Percentiles rank a stretch among this genome's conserved stretches.
Evolutionary conservation across 2,113 vertebrate species (phyloP).

Genomic region (Melanotaenia duboulayi): DNA sequence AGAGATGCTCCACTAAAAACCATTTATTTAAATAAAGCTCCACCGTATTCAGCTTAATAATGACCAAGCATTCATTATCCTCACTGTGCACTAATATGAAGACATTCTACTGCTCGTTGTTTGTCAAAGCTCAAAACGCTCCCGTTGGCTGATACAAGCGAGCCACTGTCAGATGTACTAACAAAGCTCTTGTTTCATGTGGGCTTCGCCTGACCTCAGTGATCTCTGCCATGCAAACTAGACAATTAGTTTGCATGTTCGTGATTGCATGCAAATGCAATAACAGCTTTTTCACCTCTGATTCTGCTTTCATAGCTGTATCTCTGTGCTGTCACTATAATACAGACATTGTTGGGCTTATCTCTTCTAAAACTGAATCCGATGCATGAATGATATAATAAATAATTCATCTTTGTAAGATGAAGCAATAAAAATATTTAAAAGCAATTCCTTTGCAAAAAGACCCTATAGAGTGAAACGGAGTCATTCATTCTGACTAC

Average conservation of each 20-base stretch:
- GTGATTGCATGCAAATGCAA: constrained; percentile 76
- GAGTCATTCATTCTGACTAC: constrained; percentile 58
- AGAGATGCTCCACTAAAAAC: neutral
- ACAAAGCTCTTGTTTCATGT: constrained; percentile 39
- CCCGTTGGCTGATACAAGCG: constrained; percentile 12
- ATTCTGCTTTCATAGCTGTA: constrained; percentile 36
- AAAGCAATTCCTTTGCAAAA: constrained; percentile 49
- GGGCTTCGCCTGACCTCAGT: constrained; percentile 43
- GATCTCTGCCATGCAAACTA: constrained; percentile 70
- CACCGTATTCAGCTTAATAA: constrained; percentile 28
- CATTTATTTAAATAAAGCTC: constrained; percentile 14
- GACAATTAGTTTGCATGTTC: constrained; percentile 63
- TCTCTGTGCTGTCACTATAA: constrained; percentile 16
- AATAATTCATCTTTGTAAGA: constrained; percentile 35
- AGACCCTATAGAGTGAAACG: constrained; percentile 5
- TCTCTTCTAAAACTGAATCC: constrained; percentile 41
- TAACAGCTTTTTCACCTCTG: constrained; percentile 64
- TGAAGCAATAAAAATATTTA: constrained; percentile 43
- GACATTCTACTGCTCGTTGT: neutral
- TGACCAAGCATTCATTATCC: constrained; percentile 25
- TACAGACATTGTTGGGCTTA: constrained; percentile 21
- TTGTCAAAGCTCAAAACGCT: constrained; percentile 24
- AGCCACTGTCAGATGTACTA: constrained; percentile 27
- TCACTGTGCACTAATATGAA: neutral
- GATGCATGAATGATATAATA: constrained; percentile 31